Base-by-base conservation (phyloP, 1,140 invertebrate species). In the Metopolophium dirhodum region DNA sequence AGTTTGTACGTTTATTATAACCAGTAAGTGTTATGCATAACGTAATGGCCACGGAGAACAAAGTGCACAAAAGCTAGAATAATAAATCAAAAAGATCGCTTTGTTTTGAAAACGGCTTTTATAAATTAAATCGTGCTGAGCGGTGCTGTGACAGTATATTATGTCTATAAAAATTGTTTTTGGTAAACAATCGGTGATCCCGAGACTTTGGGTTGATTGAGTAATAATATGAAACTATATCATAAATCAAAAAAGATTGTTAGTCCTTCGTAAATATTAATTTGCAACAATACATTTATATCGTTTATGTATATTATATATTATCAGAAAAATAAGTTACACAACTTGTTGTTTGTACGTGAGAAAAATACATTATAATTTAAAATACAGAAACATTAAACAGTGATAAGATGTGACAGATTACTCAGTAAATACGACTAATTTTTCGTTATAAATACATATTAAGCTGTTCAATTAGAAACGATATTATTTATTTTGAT, bases 1-100 rank as follows among this genome's bases (percentile, higher is more conserved):
- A 90, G 49, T 90, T 57, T 90, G 23, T 54, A 57, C 35, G 49
- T 54, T 54, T 57, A 90, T 90, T 90, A 37, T 37, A 90, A 51
- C 22, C 88, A 57, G n/a, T 57, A 41, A 90, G 30, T 35, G 51
- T 57, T 90, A 35, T 90, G 37, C 54, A 90, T 57, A 90, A 37
- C 49, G 51, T 57, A 90, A 86, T 47, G 11, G 30, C 26, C 45
- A 41, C 14, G 45, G 26, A 30, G 14, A 18, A 47, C 41, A 86
- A 30, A 47, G 30, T 86, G 26, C 45, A 86, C 45, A 86, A 86
- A 86, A 49, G 14, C 9, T 47, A 86, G 41, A 45, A 86, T 41
- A 86, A 86, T 86, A 47, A 86, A 86, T 47, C 45, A 86, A 47
- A 41, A 86, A 86, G 45, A 86, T 30, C 11, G 20, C 9, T 86